Conservation (phyloP, 1,140 invertebrate genomes). For the Monomorium pharaonis region DNA sequence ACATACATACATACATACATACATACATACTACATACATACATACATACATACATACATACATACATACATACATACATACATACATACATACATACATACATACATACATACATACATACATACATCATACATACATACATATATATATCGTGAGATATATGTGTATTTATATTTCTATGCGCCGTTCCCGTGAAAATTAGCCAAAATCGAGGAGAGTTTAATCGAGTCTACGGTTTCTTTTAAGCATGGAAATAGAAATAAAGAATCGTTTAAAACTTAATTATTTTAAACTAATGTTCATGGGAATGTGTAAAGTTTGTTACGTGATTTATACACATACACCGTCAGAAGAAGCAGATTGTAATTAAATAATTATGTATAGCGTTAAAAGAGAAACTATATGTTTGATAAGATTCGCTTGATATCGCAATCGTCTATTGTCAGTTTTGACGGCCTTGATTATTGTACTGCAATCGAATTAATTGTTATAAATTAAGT, state of each 20-base stretch:
- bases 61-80: too few species aligned
- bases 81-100: too few species aligned
- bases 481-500: slow-evolving; percentile 47
- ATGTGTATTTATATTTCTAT: slow-evolving; percentile 11
- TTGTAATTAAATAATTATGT: too few species aligned
- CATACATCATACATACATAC: too few species aligned
- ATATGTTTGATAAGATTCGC: slow-evolving; percentile 26
- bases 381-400: too few species aligned
- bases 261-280: background rate
- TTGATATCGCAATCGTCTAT: slow-evolving; percentile 46
- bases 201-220: background rate
- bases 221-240: background rate
- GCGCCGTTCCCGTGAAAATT: background rate
- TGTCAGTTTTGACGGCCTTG: slow-evolving; percentile 55
- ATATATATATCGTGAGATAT: background rate
- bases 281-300: background rate
- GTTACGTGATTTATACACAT: slow-evolving; percentile 26
- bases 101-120: too few species aligned
- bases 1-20: too few species aligned
- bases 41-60: too few species aligned
- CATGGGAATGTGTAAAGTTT: slow-evolving; percentile 18
- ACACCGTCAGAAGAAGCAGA: background rate
- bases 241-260: background rate
- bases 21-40: too few species aligned
- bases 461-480: slow-evolving; percentile 49